These are phyloP conservation scores for Nebria brevicollis DNA, from an alignment of 2,888 invertebrate species.

Conservation along the genomic window DNA sequence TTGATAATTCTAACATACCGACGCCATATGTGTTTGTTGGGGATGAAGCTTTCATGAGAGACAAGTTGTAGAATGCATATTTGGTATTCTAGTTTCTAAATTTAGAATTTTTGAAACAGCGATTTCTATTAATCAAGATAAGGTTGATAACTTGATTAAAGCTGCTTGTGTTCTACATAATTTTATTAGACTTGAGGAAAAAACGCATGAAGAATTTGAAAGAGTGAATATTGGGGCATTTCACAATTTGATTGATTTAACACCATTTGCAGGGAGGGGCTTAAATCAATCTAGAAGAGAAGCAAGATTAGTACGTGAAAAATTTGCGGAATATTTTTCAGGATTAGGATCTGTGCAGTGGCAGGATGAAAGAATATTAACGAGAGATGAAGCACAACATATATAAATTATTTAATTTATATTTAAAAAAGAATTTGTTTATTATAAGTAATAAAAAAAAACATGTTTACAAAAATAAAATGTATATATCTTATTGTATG, in stretches of 20 bases:
- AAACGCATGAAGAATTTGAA: conserved; percentile 20
- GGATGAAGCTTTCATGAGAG: conserved; percentile 24
- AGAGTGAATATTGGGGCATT: conserved; percentile 24
- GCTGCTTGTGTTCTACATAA: conserved; percentile 26
- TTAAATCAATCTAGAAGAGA: conserved; percentile 26
- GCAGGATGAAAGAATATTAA: too few relatives aligned
- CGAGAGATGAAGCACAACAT: too few relatives aligned
- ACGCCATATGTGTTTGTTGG: conserved; percentile 23
- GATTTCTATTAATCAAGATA: conserved; percentile 15
- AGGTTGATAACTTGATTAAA: conserved; percentile 26
- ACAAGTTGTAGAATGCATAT: conserved; percentile 2
- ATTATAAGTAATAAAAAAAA: too few relatives aligned
- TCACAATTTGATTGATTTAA: conserved; percentile 15
- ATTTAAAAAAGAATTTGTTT: too few relatives aligned
- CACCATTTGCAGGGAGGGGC: conserved; percentile 16
- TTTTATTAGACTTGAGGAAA: background rate
- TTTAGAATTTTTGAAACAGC: conserved; percentile 27
- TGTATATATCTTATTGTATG: too few relatives aligned
- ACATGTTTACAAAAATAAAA: too few relatives aligned
- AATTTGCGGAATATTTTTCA: too few relatives aligned
- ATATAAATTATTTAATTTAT: too few relatives aligned
- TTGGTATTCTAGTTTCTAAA: too few relatives aligned
- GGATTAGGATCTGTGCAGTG: too few relatives aligned
- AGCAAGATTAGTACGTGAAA: conserved; percentile 24
- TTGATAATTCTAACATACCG: conserved; percentile 6